Conservation (phyloP, 1,140 invertebrate species). For the Dryas iulia region DNA sequence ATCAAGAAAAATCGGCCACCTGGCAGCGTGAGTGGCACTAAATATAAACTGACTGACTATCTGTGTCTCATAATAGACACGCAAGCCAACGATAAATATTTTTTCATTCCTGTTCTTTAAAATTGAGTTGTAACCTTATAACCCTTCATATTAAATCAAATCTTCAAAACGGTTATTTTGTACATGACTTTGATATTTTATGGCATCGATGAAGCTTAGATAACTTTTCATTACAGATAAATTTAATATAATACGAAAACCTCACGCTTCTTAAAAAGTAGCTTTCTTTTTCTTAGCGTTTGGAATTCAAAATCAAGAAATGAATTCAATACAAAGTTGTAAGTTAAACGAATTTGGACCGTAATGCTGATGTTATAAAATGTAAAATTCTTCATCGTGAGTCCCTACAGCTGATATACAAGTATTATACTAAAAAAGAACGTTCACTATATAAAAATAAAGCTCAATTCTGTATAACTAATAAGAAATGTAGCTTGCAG, state of each 20-base stretch:
- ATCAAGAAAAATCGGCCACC: constrained; percentile 43
- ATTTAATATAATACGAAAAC: constrained; percentile 59
- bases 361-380: not conserved
- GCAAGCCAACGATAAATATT: not conserved
- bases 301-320: constrained; percentile 74
- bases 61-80: constrained; percentile 20
- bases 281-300: constrained; percentile 71
- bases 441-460: constrained; percentile 18
- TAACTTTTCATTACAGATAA: constrained; percentile 41
- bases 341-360: not conserved
- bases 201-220: constrained; percentile 10
- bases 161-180: constrained; percentile 1
- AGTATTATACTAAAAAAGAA: constrained; percentile 18
- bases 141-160: not conserved
- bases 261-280: constrained; percentile 68
- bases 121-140: not conserved
- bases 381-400: not conserved
- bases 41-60: constrained; percentile 44
- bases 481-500: constrained; percentile 48
- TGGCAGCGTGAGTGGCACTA: constrained; percentile 48
- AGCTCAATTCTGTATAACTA: constrained; percentile 35
- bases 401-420: constrained; percentile 47
- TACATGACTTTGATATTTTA: constrained; percentile 1
- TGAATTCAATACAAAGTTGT: constrained; percentile 45
- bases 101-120: not conserved